Evolutionary conservation across 2,113 vertebrate genomes (phyloP), one percentile per base, ranked within the genome.

Genomic region (Connochaetes taurinus): DNA sequence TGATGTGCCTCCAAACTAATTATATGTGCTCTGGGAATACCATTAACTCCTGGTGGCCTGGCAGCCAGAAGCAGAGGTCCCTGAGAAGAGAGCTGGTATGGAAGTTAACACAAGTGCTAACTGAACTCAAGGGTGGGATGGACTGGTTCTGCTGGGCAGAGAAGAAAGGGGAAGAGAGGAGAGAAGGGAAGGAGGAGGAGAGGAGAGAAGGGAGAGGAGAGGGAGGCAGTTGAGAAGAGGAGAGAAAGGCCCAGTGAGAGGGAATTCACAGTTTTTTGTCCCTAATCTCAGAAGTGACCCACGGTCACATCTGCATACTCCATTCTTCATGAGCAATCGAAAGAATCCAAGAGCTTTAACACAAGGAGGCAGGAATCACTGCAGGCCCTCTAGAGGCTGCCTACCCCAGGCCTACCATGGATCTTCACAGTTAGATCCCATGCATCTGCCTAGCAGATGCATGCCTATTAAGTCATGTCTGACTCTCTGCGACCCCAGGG

Each of bases 361-460:
- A 19, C 40, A 33, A 36, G 50, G 50, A 43, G 7, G 14, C 47
- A 25, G 17, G 9, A 47, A 36, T 29, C 1, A 9, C 0, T 2
- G 13, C 5, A 2, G 6, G 3, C 11, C 25, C n/a, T 40, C 5
- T 33, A 40, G 43, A 23, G 31, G 10, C 23, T 40, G 3, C 29
- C 40, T 5, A 9, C 27, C 2, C 6, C 2, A 40, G 1, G 8
- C 16, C 14, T 23, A 3, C 7, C 15, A 29, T 55, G 27, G 29
- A 23, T 12, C 8, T 55, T n/a, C 7, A 29, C 1, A 1, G 10
- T 47, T 6, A 43, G 43, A 5, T 6, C 36, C 19, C 27, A 11
- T 12, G 14, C 58, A 29, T 74, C 11, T 27, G 2, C 21, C 85
- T 23, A 40, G 7, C 11, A 4, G 21, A 12, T 6, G 21, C 10